Evolutionary conservation across 2,797 vertebrate species (phyloP).

Genomic region (Champsocephalus gunnari): DNA sequence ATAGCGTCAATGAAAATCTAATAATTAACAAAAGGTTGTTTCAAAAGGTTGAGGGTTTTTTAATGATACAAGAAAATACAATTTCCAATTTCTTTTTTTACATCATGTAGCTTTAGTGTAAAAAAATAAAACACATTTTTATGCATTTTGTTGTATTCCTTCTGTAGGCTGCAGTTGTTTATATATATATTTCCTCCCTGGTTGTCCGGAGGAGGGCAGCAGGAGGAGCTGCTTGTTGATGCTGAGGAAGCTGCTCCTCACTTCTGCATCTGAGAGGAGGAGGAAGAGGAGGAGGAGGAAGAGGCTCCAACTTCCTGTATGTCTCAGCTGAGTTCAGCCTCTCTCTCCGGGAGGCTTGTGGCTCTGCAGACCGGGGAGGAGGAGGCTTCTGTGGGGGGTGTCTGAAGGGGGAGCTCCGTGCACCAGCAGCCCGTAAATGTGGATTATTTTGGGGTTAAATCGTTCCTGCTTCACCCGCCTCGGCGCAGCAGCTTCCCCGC

Average conservation of each 20-base stretch:
- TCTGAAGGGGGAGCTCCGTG: conserved; percentile 37
- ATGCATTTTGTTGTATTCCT: neutral
- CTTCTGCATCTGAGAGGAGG: conserved; percentile 68
- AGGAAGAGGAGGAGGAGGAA: conserved; percentile 54
- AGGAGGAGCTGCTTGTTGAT: conserved; percentile 59
- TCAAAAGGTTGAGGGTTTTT: too few species aligned
- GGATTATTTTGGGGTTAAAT: conserved; percentile 70
- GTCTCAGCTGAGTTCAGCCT: conserved; percentile 60
- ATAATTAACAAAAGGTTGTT: too few species aligned
- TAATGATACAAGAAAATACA: too few species aligned
- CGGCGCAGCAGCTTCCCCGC: conserved; percentile 57
- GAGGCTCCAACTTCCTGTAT: conserved; percentile 83
- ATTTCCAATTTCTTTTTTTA: too few species aligned
- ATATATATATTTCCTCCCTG: too few species aligned
- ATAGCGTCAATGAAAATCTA: too few species aligned
- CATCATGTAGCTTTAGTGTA: too few species aligned
- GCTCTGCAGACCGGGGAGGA: conserved; percentile 46
- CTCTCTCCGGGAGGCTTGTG: conserved; percentile 59
- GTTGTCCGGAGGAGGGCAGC: conserved; percentile 60
- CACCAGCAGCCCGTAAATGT: conserved; percentile 63
- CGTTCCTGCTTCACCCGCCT: conserved; percentile 60
- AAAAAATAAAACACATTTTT: too few species aligned
- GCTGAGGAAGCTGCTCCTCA: conserved; percentile 73
- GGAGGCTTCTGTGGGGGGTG: conserved; percentile 29
- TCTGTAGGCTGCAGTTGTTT: neutral